These are phyloP conservation scores for Drosophila ezoana DNA, from an alignment of 2,888 invertebrate species.

Conservation along the genomic window DNA sequence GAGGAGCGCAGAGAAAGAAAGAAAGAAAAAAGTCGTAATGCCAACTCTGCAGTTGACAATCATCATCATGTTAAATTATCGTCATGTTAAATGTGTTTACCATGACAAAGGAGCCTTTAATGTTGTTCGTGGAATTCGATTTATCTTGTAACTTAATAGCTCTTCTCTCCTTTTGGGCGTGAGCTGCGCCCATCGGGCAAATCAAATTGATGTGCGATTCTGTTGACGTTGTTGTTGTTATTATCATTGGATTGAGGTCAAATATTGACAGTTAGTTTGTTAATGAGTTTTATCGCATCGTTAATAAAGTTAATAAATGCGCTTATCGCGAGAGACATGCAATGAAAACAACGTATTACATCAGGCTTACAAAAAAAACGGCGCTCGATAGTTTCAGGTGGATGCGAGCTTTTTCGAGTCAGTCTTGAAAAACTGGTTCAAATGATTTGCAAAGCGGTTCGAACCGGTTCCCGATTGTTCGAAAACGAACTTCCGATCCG, in stretches of 20 bases:
- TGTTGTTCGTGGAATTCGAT: neutral
- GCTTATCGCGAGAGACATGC: slow-evolving; percentile 55
- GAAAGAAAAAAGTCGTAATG: neutral
- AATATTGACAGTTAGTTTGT: slow-evolving; percentile 52
- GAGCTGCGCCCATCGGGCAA: slow-evolving; percentile 42
- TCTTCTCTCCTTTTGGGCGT: neutral
- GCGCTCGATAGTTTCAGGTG: slow-evolving; percentile 4
- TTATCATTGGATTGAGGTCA: slow-evolving; percentile 63
- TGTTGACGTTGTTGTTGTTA: neutral
- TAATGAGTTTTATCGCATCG: slow-evolving; percentile 58
- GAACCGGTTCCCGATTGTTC: slow-evolving; percentile 1
- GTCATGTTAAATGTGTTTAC: slow-evolving; percentile 8
- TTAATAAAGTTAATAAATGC: slow-evolving; percentile 66
- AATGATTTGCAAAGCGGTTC: slow-evolving; percentile 20
- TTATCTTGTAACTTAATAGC: slow-evolving; percentile 31
- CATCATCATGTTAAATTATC: slow-evolving; percentile 10
- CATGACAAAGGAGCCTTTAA: slow-evolving; percentile 3
- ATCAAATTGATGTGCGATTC: slow-evolving; percentile 63
- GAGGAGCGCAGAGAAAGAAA: slow-evolving; percentile 6
- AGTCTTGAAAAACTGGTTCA: slow-evolving; percentile 9
- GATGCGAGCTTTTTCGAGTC: neutral
- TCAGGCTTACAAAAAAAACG: slow-evolving; percentile 48
- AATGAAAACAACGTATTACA: slow-evolving; percentile 74
- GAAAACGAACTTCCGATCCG: slow-evolving; percentile 38
- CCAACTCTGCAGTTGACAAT: slow-evolving; percentile 10